phyloP scores from a whole-genome alignment of 2,888 invertebrate species.

The Hipparchia semele region DNA sequence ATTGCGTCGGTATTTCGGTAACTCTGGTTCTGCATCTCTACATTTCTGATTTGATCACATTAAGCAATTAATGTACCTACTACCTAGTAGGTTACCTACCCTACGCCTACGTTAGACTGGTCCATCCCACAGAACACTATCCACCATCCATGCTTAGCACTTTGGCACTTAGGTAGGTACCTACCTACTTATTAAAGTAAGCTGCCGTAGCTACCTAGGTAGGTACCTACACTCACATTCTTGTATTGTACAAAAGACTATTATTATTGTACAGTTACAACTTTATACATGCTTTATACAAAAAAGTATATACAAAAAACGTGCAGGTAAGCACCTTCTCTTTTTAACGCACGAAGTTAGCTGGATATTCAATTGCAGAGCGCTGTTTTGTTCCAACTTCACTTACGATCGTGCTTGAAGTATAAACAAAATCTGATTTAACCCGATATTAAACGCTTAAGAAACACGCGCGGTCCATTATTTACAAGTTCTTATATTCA shows the following conservation, averaged over 20 bases:
- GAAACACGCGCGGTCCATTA: slow-evolving; percentile 65
- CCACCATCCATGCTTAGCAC: no score
- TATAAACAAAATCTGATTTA: slow-evolving; percentile 68
- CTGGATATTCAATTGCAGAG: slow-evolving; percentile 45
- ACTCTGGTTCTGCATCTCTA: no score
- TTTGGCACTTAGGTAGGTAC: no score
- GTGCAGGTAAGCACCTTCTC: slow-evolving; percentile 32
- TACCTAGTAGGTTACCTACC: no score
- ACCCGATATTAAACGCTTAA: slow-evolving; percentile 58
- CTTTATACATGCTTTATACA: slow-evolving; percentile 16
- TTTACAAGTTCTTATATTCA: slow-evolving; percentile 60
- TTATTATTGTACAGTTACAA: slow-evolving; percentile 25
- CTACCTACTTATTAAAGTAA: background rate
- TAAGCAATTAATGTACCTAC: no score
- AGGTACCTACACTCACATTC: background rate
- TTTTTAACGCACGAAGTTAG: slow-evolving; percentile 52
- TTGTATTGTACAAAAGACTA: slow-evolving; percentile 26
- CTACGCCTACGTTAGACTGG: no score
- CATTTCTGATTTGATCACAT: no score
- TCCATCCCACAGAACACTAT: no score
- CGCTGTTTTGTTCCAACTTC: slow-evolving; percentile 30
- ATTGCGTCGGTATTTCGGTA: no score
- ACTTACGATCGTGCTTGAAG: slow-evolving; percentile 63
- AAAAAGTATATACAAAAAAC: slow-evolving; percentile 28
- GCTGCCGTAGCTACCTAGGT: background rate